Evolutionary conservation across 2,113 vertebrate genomes (phyloP), one percentile per base, ranked within the genome.

Genomic region (Corythornis vintsioides): DNA sequence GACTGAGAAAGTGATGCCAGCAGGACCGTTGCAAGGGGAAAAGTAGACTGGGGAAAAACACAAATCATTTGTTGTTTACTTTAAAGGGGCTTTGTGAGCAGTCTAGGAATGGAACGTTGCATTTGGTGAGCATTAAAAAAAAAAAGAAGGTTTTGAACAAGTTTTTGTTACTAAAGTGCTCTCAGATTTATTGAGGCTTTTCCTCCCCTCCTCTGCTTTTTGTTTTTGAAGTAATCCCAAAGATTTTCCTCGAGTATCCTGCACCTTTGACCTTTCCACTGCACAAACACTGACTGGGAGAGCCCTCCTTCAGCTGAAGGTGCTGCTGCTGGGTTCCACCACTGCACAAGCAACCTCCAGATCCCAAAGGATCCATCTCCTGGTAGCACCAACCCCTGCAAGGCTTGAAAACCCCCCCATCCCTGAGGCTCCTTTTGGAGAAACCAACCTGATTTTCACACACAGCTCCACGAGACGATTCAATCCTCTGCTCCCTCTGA

Each of bases 1-100:
- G 85, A 25, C 88, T 31, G 14, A 20, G 87, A 80, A 82, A 93
- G 64, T 4, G 43, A 94, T 94, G 92, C 93, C 91, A 96, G 89
- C 86, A 88, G 88, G 81, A 96, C 92, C 2, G 52, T 70, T 95
- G 75, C 86, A 45, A 89, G 59, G 75, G 75, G 73, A 64, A 47
- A 93, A 93, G 82, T 21, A 90, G 87, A 73, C 63, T 2, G 12
- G 92, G 12, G 92, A 89, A 92, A 95, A 96, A 85, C 66, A 95
- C 93, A 95, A 92, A 96, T 95, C 67, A 94, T 87, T 92, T 82
- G 10, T 61, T 90, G 75, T 94, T 95, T 89, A 88, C 76, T 88
- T 96, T 93, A 93, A 91, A 94, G 73, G 56, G 33, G 72, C 45
- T 93, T 77, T 90, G 72, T 88, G 81, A 90, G 55, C 21, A 74